phyloP scores from a whole-genome alignment of 2,797 vertebrate genomes.

The Clarias laeviceps region DNA sequence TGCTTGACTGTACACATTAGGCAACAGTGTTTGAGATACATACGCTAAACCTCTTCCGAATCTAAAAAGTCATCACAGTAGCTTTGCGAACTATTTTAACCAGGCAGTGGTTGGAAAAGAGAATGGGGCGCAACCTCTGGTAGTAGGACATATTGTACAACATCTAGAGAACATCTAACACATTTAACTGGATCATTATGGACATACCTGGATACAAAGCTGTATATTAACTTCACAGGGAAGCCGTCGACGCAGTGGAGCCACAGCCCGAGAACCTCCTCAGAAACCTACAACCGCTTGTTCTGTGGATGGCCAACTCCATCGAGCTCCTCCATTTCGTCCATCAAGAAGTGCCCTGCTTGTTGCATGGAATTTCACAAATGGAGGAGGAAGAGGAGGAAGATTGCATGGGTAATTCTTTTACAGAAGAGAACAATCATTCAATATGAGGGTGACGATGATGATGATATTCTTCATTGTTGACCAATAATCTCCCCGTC shows the following conservation, averaged over 20 bases:
- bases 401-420: slow-evolving; percentile 62
- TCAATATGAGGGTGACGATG: not conserved
- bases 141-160: not conserved
- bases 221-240: slow-evolving; percentile 4
- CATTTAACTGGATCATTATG: not conserved
- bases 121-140: not conserved
- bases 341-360: slow-evolving; percentile 74
- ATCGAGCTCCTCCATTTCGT: slow-evolving; percentile 80
- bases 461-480: not conserved
- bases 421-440: not conserved
- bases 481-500: slow-evolving; percentile 22
- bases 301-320: slow-evolving; percentile 81
- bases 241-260: slow-evolving; percentile 48
- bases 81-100: not conserved
- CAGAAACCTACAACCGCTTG: slow-evolving; percentile 72
- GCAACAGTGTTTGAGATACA: not conserved
- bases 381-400: slow-evolving; percentile 56
- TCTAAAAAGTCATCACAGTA: not conserved
- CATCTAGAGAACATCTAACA: not conserved
- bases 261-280: slow-evolving; percentile 55
- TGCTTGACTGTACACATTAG: not conserved
- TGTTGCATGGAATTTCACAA: slow-evolving; percentile 69
- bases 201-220: not conserved
- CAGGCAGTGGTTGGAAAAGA: not conserved
- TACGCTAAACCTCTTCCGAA: not conserved